These are phyloP conservation scores for Harpalus rufipes DNA, from an alignment of 2,888 invertebrate species.

Conservation along the genomic window DNA sequence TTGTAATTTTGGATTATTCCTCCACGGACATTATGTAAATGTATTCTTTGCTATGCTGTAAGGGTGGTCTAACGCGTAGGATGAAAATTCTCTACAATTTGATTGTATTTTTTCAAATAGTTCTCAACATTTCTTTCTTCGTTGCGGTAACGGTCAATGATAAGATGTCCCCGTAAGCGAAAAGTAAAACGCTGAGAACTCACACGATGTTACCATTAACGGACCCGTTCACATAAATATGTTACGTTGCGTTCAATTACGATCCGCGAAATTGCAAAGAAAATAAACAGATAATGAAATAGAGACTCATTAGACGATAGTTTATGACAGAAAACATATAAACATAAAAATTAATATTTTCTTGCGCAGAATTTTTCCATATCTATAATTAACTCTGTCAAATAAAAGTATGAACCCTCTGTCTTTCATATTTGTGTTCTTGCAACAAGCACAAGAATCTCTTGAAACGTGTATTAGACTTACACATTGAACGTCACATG, in stretches of 20 bases:
- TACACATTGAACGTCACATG: too few species aligned
- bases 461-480: too few species aligned
- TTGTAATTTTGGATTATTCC: conserved; percentile 54
- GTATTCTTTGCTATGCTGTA: background rate
- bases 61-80: conserved; percentile 43
- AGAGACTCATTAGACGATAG: background rate
- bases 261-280: conserved; percentile 10
- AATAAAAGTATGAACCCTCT: too few species aligned
- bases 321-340: background rate
- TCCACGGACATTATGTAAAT: conserved; percentile 46
- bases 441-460: too few species aligned
- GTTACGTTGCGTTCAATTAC: conserved; percentile 14
- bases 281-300: conserved; percentile 7
- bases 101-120: background rate
- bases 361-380: too few species aligned
- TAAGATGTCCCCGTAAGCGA: conserved; percentile 11
- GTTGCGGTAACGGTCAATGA: conserved; percentile 20
- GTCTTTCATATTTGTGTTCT: too few species aligned
- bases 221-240: conserved; percentile 18
- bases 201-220: conserved; percentile 35
- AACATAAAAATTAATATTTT: too few species aligned
- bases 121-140: background rate
- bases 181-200: conserved; percentile 1
- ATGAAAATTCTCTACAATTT: background rate
- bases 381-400: too few species aligned